Percentiles rank a stretch among this genome's conserved stretches.
phyloP scores from a whole-genome alignment of 2,888 invertebrate genomes.

The Boloria euphrosyne region DNA sequence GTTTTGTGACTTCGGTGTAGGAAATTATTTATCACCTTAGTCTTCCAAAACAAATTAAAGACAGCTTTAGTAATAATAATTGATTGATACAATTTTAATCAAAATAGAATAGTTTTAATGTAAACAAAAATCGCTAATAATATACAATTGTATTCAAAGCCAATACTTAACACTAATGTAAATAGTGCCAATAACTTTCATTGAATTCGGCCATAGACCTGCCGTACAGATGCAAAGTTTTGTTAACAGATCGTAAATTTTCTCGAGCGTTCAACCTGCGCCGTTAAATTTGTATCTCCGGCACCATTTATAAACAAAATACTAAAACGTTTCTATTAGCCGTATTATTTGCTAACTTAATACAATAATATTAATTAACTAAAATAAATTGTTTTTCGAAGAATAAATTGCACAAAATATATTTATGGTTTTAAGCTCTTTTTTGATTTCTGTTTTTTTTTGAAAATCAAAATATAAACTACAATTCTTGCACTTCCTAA shows the following conservation, averaged over 20 bases:
- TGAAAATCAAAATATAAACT: no score
- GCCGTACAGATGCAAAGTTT: slow-evolving; percentile 35
- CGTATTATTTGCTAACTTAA: neutral
- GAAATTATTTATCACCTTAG: no score
- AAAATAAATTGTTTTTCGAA: neutral
- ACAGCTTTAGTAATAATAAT: no score
- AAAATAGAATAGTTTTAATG: neutral
- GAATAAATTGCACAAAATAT: no score
- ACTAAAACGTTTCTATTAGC: slow-evolving; percentile 24
- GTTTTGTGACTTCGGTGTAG: no score
- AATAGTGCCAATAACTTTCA: slow-evolving; percentile 20
- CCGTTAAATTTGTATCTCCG: slow-evolving; percentile 26
- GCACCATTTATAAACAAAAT: slow-evolving; percentile 25
- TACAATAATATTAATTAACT: neutral
- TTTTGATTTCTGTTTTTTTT: no score
- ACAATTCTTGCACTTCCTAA: no score
- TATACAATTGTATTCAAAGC: neutral
- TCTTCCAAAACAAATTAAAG: no score
- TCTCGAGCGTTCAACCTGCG: slow-evolving; percentile 35
- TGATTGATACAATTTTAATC: no score
- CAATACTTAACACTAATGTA: slow-evolving; percentile 5
- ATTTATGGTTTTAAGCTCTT: no score
- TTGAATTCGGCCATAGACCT: slow-evolving; percentile 12
- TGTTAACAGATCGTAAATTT: slow-evolving; percentile 43
- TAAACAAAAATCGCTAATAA: neutral